Conservation (phyloP, 2,113 vertebrate species). For the Psittacus erithacus region DNA sequence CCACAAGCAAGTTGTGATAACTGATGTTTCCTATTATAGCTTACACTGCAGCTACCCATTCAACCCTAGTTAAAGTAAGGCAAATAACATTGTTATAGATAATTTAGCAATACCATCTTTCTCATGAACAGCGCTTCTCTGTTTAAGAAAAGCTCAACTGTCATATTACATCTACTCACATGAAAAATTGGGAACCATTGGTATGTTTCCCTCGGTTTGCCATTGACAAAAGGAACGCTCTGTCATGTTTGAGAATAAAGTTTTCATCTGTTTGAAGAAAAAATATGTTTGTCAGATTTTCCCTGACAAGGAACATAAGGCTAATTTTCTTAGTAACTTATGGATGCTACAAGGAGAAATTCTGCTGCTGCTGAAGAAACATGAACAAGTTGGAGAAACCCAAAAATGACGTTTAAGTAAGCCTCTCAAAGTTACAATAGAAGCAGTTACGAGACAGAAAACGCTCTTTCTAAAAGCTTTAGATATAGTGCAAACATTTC, state of each 20-base stretch:
- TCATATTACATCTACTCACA: slow-evolving; percentile 85
- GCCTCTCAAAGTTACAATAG: neutral
- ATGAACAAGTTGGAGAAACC: slow-evolving; percentile 42
- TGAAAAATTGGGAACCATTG: slow-evolving; percentile 99
- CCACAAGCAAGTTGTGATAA: neutral
- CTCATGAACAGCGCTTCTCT: slow-evolving; percentile 82
- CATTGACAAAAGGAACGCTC: slow-evolving; percentile 99
- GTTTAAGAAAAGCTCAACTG: slow-evolving; percentile 63
- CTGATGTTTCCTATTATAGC: neutral
- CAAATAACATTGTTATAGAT: neutral
- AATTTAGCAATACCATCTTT: slow-evolving; percentile 76
- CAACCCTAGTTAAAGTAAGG: neutral
- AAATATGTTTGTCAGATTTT: slow-evolving; percentile 71
- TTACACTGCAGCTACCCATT: neutral
- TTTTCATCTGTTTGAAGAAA: slow-evolving; percentile 95
- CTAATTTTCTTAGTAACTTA: slow-evolving; percentile 63
- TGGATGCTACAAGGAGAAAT: slow-evolving; percentile 64
- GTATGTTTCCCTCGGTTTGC: slow-evolving; percentile 99
- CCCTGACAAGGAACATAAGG: neutral
- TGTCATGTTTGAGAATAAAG: slow-evolving; percentile 99
- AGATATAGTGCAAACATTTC: neutral
- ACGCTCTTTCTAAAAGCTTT: neutral
- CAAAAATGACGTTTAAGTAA: slow-evolving; percentile 15
- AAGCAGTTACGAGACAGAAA: neutral
- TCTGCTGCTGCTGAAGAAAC: slow-evolving; percentile 72